Evolutionary conservation across 2,888 invertebrate genomes (phyloP), one percentile per base, ranked within the genome.

Genomic region (Acrobasis suavella): DNA sequence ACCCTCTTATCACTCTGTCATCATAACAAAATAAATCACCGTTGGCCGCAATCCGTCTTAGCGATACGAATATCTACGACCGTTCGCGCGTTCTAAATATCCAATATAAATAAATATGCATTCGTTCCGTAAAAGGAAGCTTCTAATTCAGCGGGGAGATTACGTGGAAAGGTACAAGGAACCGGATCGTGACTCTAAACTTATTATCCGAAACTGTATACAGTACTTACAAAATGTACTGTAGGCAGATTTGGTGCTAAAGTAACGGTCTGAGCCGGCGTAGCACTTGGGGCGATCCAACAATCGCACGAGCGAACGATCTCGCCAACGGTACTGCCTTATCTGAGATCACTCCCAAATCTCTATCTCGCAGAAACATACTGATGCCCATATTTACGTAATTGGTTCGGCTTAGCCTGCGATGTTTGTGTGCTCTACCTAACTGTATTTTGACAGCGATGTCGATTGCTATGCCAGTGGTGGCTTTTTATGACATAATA

Each of bases 211-310:
- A 87, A 87, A 87, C 86, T 86, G 83, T 85, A 81, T 81, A 83
- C 80, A 46, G 46, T 46, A 46, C 78, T 78, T 77, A 79, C 75
- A 78, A 81, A 83, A 81, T 80, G 84, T 83, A 89, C 87, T 87
- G 89, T 86, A 85, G 83, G 87, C 88, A 89, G 91, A 90, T 91
- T 91, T 87, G 89, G 89, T 81, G 90, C 84, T 85, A 85, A 84
- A 81, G 76, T 87, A 88, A 87, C 87, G 87, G 87, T 83, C 80
- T 76, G 75, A 76, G 75, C 76, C 73, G 74, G 72, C 72, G 68
- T 69, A 74, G 72, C 74, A 73, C 73, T 76, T 68, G 70, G 69
- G 75, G 77, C 81, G 77, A 80, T 78, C 77, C 76, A 74, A 79
- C 83, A 78, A 80, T 82, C 79, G 82, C 77, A 77, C 75, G 72